phyloP scores from a whole-genome alignment of 2,797 vertebrate species.

The Gymnothorax javanicus region DNA sequence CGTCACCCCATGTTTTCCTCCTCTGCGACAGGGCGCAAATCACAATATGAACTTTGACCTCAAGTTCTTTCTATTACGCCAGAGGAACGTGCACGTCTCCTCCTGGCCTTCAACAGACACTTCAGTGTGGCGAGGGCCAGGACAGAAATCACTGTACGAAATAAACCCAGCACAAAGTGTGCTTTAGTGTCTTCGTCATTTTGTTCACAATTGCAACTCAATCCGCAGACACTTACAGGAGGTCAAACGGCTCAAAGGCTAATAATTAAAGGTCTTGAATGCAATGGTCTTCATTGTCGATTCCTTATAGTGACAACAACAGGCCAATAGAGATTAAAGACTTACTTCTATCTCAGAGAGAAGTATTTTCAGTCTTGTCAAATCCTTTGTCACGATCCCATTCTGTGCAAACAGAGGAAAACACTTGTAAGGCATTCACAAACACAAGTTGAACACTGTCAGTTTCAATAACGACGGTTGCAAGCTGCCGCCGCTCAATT shows the following conservation, averaged over 20 bases:
- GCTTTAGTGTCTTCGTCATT: background rate
- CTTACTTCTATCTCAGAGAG: slow-evolving; percentile 95
- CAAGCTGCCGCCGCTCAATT: background rate
- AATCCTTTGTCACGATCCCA: slow-evolving; percentile 95
- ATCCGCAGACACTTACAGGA: background rate
- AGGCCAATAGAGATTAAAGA: background rate
- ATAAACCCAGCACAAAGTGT: background rate
- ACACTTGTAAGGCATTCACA: background rate
- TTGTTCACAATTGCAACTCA: background rate
- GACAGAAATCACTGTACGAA: background rate
- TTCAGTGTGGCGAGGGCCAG: background rate
- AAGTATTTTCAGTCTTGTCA: slow-evolving; percentile 92
- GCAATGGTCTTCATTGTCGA: background rate
- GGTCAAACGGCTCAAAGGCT: background rate
- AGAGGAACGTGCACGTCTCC: background rate
- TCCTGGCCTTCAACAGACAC: background rate
- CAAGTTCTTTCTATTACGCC: background rate
- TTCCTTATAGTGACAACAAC: background rate
- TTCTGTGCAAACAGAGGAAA: slow-evolving; percentile 73
- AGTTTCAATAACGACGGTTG: background rate
- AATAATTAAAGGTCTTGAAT: background rate
- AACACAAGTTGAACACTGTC: background rate
- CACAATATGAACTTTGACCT: background rate
- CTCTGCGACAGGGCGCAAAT: background rate
- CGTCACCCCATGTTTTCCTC: no score